Evolutionary conservation across 2,113 vertebrate genomes (phyloP).

Genomic region (Felis chaus): DNA sequence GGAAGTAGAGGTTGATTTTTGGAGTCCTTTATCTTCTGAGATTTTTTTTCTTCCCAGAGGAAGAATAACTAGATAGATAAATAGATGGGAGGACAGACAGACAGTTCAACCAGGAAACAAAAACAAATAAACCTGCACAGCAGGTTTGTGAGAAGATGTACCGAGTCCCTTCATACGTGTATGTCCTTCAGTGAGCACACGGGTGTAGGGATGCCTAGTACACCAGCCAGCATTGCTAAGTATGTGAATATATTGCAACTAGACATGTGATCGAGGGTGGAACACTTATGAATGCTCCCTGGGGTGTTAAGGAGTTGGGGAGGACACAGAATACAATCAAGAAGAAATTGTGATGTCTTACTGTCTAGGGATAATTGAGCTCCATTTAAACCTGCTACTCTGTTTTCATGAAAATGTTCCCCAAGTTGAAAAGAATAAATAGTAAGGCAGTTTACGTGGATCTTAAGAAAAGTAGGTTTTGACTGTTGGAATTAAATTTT

Average conservation of each 20-base stretch:
- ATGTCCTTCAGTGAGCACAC: neutral
- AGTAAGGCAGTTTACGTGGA: constrained; percentile 31
- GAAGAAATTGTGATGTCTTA: constrained; percentile 10
- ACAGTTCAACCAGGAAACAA: neutral
- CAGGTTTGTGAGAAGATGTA: neutral
- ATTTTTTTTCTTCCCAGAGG: neutral
- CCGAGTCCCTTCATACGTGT: neutral
- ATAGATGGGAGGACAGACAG: neutral
- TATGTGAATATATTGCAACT: neutral
- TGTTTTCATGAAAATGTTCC: constrained; percentile 65
- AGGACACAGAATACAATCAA: neutral
- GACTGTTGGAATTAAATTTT: constrained; percentile 74
- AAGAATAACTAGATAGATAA: constrained; percentile 5
- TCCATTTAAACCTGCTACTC: constrained; percentile 36
- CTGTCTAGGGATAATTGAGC: constrained; percentile 44
- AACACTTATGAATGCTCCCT: neutral
- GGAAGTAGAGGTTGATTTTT: neutral
- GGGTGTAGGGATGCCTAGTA: neutral
- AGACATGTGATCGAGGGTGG: constrained; percentile 14
- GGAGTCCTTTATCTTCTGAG: neutral
- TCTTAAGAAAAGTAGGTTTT: constrained; percentile 74
- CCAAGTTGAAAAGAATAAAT: constrained; percentile 25
- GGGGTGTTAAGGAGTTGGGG: neutral
- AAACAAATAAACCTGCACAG: neutral
- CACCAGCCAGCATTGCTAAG: neutral